Evolutionary conservation across 2,797 vertebrate species (phyloP), one percentile per base, ranked within the genome.

Genomic region (Anas acuta): DNA sequence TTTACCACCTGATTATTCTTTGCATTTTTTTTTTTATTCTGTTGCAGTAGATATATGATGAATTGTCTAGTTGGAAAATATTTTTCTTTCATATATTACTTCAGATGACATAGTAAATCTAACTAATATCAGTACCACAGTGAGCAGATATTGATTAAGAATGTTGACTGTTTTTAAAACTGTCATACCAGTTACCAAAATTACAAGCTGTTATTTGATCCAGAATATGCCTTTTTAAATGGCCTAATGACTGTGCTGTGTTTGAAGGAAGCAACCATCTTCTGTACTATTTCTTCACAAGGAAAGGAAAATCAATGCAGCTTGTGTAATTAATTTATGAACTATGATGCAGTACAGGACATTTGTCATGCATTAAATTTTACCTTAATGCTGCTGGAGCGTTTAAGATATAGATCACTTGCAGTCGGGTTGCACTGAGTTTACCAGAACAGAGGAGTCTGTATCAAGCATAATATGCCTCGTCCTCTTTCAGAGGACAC

Each of bases 351-450:
- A 73, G 28, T 16, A 39, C 21, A 67, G 35, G 79, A 18, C 11
- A 6, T 70, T 94, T 89, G 17, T 87, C 70, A 53, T 81, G 32
- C 35, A 79, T 73, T 89, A 93, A 71, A 53, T 86, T 89, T 93
- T 82, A 39, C 78, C 70, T 89, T 88, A 90, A 78, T 53, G 60
- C 9, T 84, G 22, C 75, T 78, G 69, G 56, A 43, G 53, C 60
- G 70, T 75, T 95, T 16, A 80, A 95, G 88, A 37, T 70, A 58
- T 35, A 79, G 45, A 72, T 49, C 41, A 53, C 11, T 73, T 8
- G 5, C 1, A 4, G 26, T 78, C 15, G 67, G n/a, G 79, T 30
- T 87, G 17, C 20, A 61, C 45, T 15, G 60, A 60, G 65, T 26
- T 87, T 76, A 86, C 54, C 78, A 58, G 22, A 90, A 47, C 47